Evolutionary conservation across 1,140 invertebrate genomes (phyloP).

Genomic region (Temnothorax curvispinosus): DNA sequence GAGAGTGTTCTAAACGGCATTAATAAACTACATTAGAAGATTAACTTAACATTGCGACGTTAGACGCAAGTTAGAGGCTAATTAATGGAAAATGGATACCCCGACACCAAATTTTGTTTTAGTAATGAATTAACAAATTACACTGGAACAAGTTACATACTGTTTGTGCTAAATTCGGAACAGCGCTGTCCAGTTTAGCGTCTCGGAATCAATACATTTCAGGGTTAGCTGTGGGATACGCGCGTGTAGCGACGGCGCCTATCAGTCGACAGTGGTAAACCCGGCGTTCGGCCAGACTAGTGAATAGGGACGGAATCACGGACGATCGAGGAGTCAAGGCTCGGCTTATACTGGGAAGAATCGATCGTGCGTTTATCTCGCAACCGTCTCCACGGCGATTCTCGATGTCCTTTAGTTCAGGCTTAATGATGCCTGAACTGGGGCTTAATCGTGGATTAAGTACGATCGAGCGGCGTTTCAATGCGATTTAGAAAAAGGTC

Average conservation of each 20-base stretch:
- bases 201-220: conserved; percentile 37
- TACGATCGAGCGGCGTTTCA: conserved; percentile 72
- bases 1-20: not conserved
- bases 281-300: conserved; percentile 71
- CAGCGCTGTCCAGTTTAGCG: conserved; percentile 10
- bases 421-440: conserved; percentile 83
- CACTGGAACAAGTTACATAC: not conserved
- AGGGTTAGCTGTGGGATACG: conserved; percentile 27
- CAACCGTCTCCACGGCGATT: conserved; percentile 76
- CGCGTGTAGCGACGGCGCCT: conserved; percentile 16
- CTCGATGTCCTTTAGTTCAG: conserved; percentile 82
- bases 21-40: not conserved
- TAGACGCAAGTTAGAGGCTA: not conserved
- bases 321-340: conserved; percentile 78
- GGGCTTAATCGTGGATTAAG: conserved; percentile 84
- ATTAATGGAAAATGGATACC: not conserved
- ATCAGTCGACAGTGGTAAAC: conserved; percentile 73
- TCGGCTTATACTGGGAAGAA: conserved; percentile 79
- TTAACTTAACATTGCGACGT: not conserved
- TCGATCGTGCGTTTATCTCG: conserved; percentile 81
- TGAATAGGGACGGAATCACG: conserved; percentile 7
- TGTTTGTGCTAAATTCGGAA: conserved; percentile 38
- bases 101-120: not conserved
- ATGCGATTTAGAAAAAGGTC: conserved; percentile 76
- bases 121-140: conserved; percentile 9